phyloP scores from a whole-genome alignment of 2,113 vertebrate species.

The Stigmatopora argus region DNA sequence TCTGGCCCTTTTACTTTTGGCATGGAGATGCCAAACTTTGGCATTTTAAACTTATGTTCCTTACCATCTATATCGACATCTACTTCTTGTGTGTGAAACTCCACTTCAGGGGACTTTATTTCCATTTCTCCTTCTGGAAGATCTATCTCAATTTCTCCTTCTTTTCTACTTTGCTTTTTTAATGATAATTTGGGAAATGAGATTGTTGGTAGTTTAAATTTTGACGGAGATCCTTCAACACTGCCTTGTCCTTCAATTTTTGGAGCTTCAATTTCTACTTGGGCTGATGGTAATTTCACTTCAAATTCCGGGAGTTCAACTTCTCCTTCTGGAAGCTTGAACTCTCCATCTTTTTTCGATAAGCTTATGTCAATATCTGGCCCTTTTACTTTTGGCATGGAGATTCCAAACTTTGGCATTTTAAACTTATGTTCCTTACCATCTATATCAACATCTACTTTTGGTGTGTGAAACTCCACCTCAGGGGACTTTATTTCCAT shows the following conservation, averaged over 20 bases:
- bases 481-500: slow-evolving; percentile 20
- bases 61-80: background rate
- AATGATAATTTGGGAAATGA: slow-evolving; percentile 8
- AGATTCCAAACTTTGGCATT: slow-evolving; percentile 29
- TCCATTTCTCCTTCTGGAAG: slow-evolving; percentile 32
- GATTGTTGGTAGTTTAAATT: background rate
- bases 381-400: background rate
- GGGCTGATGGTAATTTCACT: too few relatives aligned
- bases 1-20: slow-evolving; percentile 6
- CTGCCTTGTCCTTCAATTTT: background rate
- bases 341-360: slow-evolving; percentile 15
- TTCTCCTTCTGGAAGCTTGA: background rate
- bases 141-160: slow-evolving; percentile 21
- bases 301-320: too few relatives aligned
- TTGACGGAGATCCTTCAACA: background rate
- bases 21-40: slow-evolving; percentile 23
- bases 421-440: slow-evolving; percentile 27
- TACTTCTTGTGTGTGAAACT: background rate
- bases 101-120: slow-evolving; percentile 9
- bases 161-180: background rate
- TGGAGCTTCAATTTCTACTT: slow-evolving; percentile 12
- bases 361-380: slow-evolving; percentile 15
- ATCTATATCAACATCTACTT: background rate
- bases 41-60: slow-evolving; percentile 33
- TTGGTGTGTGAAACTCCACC: background rate